Percentiles rank a stretch among this genome's conserved stretches.
phyloP scores from a whole-genome alignment of 2,888 invertebrate species.

The Leptinotarsa peninsularis region DNA sequence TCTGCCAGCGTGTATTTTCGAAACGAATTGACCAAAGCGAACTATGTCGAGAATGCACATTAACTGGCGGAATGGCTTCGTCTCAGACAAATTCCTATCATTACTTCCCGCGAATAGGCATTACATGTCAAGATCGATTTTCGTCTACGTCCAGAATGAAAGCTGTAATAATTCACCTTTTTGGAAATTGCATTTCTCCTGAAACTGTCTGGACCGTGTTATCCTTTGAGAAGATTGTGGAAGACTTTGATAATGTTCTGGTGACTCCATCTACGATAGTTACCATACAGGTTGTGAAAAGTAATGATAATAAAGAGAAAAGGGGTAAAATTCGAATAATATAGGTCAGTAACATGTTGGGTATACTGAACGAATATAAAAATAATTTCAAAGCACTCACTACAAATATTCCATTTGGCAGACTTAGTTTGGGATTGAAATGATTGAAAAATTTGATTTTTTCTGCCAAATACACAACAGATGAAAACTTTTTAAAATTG shows the following conservation, averaged over 20 bases:
- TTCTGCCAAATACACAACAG: too few species aligned
- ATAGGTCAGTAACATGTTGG: too few species aligned
- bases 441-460: too few species aligned
- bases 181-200: slow-evolving; percentile 4
- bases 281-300: background rate
- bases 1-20: background rate
- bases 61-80: background rate
- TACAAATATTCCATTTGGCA: too few species aligned
- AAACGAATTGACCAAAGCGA: background rate
- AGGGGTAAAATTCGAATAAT: too few species aligned
- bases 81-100: background rate
- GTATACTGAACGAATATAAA: too few species aligned
- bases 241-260: background rate
- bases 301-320: background rate
- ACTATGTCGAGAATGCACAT: slow-evolving; percentile 7
- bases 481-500: too few species aligned
- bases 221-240: background rate
- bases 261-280: background rate
- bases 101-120: slow-evolving; percentile 1
- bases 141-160: slow-evolving; percentile 1
- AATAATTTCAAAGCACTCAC: too few species aligned
- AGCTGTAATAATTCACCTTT: slow-evolving; percentile 7
- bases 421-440: too few species aligned
- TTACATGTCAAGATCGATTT: slow-evolving; percentile 13
- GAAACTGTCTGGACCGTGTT: background rate